These are phyloP conservation scores for Muscina levida DNA, from an alignment of 2,888 invertebrate species.

Conservation along the genomic window DNA sequence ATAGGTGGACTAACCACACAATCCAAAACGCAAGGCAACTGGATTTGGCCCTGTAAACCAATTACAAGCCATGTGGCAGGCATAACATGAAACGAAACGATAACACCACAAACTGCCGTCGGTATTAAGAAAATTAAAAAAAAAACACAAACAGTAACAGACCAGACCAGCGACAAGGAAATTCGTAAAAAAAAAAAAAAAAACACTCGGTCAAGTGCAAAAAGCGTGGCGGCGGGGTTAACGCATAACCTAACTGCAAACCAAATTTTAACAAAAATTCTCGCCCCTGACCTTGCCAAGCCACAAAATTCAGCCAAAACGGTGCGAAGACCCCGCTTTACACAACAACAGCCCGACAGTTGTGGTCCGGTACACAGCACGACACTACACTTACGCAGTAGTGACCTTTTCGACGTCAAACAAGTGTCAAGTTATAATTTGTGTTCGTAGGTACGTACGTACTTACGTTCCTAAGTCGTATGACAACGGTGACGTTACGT, in stretches of 20 bases:
- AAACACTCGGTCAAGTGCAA: neutral
- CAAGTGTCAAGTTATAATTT: conserved; percentile 62
- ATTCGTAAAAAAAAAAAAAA: neutral
- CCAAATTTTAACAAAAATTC: neutral
- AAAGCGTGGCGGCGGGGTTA: neutral
- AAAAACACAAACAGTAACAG: neutral
- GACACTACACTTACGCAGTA: neutral
- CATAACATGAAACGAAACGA: neutral
- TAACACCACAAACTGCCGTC: conserved; percentile 13
- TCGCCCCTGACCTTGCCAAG: conserved; percentile 45
- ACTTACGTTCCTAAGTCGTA: too few species aligned
- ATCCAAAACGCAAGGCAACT: conserved; percentile 1
- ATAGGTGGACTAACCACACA: conserved; percentile 28
- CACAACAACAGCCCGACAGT: conserved; percentile 2
- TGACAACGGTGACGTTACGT: conserved; percentile 12
- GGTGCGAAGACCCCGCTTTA: conserved; percentile 24
- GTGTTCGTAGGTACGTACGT: conserved; percentile 9
- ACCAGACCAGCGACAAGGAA: neutral
- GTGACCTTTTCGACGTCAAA: conserved; percentile 63
- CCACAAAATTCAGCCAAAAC: neutral
- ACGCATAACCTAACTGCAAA: neutral
- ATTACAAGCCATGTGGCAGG: conserved; percentile 16
- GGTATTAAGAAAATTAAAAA: neutral
- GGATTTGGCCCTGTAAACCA: conserved; percentile 17
- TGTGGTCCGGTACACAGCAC: neutral